Conservation (phyloP, 2,797 vertebrate genomes). For the Merluccius polli region DNA sequence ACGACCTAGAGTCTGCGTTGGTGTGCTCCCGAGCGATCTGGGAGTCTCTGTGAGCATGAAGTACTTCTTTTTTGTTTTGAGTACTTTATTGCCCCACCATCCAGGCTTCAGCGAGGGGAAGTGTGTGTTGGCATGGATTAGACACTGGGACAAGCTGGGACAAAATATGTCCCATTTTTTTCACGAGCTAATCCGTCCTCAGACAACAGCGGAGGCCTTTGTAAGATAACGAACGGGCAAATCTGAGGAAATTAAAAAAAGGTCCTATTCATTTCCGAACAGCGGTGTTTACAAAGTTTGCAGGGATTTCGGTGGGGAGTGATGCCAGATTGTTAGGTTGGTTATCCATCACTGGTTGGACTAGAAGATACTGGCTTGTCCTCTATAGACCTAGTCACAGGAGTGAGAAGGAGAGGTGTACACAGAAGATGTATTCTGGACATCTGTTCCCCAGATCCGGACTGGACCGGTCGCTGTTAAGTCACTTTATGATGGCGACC, state of each 20-base stretch:
- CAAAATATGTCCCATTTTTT: not conserved
- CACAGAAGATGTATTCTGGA: constrained; percentile 42
- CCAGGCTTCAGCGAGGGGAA: too few species aligned
- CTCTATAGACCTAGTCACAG: not conserved
- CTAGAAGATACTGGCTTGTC: not conserved
- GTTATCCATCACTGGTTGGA: not conserved
- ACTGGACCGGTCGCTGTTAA: constrained; percentile 18
- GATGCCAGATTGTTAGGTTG: not conserved
- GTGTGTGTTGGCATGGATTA: not conserved
- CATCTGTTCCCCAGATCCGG: not conserved
- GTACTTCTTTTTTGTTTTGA: not conserved
- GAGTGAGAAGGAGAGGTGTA: constrained; percentile 11
- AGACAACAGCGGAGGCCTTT: constrained; percentile 9
- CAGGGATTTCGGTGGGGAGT: too few species aligned
- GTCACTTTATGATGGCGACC: constrained; percentile 48
- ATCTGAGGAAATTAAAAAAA: constrained; percentile 10
- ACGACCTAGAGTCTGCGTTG: not conserved
- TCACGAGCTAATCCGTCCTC: not conserved
- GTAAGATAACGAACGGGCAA: constrained; percentile 8
- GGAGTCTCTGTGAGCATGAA: not conserved
- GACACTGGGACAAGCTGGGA: too few species aligned
- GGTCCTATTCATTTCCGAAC: constrained; percentile 1
- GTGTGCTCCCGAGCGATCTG: not conserved
- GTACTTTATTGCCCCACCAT: too few species aligned
- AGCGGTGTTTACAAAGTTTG: not conserved